These are phyloP conservation scores for Enteromius radiatus DNA, from an alignment of 2,797 vertebrate species.

Conservation along the genomic window DNA sequence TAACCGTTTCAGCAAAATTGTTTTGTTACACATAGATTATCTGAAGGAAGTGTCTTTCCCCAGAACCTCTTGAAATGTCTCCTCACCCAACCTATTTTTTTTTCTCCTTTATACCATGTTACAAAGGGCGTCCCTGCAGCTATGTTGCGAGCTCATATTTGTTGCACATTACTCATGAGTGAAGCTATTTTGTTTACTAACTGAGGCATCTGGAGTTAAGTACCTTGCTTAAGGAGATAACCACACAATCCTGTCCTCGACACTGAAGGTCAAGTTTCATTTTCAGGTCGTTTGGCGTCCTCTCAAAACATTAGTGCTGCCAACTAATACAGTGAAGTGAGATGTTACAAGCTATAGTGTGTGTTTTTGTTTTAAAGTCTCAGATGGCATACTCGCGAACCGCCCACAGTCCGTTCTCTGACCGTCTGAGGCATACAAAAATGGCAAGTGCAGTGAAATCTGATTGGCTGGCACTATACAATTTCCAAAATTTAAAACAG, in stretches of 20 bases:
- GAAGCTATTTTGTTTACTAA: slow-evolving; percentile 7
- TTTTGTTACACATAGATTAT: background rate
- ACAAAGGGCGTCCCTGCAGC: slow-evolving; percentile 25
- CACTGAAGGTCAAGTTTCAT: slow-evolving; percentile 37
- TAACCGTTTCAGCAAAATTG: slow-evolving; percentile 14
- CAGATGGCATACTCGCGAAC: background rate
- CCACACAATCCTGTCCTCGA: slow-evolving; percentile 4
- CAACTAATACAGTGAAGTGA: background rate
- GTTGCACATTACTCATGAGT: slow-evolving; percentile 23
- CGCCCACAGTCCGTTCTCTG: background rate
- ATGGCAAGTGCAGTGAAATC: background rate
- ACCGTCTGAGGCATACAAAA: background rate
- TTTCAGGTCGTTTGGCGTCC: slow-evolving; percentile 1
- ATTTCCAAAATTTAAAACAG: background rate
- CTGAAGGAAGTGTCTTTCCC: slow-evolving; percentile 25
- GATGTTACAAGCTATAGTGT: background rate
- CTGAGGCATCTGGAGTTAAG: slow-evolving; percentile 11
- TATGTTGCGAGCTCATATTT: slow-evolving; percentile 21
- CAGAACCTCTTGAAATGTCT: slow-evolving; percentile 10
- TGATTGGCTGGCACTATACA: background rate
- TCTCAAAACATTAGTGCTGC: slow-evolving; percentile 4
- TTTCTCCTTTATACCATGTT: slow-evolving; percentile 12
- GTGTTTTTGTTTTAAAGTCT: background rate
- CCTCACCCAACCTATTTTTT: background rate
- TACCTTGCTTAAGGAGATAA: slow-evolving; percentile 17